phyloP scores from a whole-genome alignment of 2,113 vertebrate species.

The Limanda limanda region DNA sequence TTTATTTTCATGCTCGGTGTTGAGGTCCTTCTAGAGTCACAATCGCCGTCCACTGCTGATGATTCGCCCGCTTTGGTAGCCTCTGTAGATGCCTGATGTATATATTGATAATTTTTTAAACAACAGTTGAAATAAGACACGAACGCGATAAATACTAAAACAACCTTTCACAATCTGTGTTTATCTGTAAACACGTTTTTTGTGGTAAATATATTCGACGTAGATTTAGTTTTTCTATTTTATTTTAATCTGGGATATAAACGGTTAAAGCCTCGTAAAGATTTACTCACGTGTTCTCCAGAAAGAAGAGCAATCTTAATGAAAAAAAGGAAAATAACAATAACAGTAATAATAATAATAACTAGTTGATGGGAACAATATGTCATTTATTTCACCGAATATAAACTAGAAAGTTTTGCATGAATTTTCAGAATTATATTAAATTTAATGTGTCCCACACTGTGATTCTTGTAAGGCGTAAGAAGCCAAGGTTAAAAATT shows the following conservation, averaged over 20 bases:
- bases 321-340: no score
- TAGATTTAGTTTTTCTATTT: background rate
- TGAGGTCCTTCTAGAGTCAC: background rate
- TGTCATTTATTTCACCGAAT: no score
- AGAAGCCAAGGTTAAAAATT: no score
- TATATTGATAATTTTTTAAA: background rate
- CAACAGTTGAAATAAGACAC: no score
- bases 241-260: slow-evolving; percentile 38
- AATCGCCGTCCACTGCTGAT: slow-evolving; percentile 32
- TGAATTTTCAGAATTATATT: no score
- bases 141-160: accelerated
- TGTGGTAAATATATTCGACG: background rate
- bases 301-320: no score
- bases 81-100: slow-evolving; percentile 34
- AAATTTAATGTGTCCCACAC: no score
- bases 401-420: no score
- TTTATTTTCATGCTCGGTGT: slow-evolving; percentile 36
- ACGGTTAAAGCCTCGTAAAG: background rate
- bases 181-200: background rate
- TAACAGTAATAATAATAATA: no score
- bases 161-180: background rate
- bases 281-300: slow-evolving; percentile 9
- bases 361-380: no score
- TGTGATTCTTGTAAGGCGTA: no score
- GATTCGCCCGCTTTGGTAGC: background rate